Evolutionary conservation across 1,140 invertebrate species (phyloP), one percentile per base, ranked within the genome.

Genomic region (Lasioglossum albipes): DNA sequence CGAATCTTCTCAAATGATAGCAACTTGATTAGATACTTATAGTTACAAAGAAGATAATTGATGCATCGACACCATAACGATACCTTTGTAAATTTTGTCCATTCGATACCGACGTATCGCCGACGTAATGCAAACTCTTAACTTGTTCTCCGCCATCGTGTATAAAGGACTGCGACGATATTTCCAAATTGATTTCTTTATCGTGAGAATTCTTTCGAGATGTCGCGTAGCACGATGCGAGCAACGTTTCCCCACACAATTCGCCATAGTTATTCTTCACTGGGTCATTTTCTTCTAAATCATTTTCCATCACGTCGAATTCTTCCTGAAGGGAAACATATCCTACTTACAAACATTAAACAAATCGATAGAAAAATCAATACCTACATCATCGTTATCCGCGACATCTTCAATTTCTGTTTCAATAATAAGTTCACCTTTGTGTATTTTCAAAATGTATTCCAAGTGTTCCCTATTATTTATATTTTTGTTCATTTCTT

Each of bases 201-300:
- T 82, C 31, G 0, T 73, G 70, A 31, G 27, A 52, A 62, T 49
- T 5, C 18, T 84, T 78, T 4, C 66, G 64, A 41, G 72, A 54
- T 49, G 87, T 52, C 2, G 83, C 88, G 7, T 92, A 92, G 79
- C 85, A 90, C 13, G 85, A 83, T 9, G 85, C 79, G 18, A 92
- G 78, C 62, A 92, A 84, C 36, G 82, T 79, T 77, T 92, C 91
- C 12, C 91, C 91, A 22, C 86, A 89, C 27, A 92, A 82, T 80
- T 92, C 91, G 20, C 82, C 89, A 6, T 83, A 49, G 62, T 86
- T 79, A 74, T 88, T 85, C 78, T 89, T 85, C 1, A 92, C 78
- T 22, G 91, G 90, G 80, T 92, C 91, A 52, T 91, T 85, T 79
- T 91, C 90, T 9, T 92, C 91, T 64, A 92, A 72, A 80, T 92